phyloP scores from a whole-genome alignment of 2,797 vertebrate genomes.

The Serranus cabrilla region DNA sequence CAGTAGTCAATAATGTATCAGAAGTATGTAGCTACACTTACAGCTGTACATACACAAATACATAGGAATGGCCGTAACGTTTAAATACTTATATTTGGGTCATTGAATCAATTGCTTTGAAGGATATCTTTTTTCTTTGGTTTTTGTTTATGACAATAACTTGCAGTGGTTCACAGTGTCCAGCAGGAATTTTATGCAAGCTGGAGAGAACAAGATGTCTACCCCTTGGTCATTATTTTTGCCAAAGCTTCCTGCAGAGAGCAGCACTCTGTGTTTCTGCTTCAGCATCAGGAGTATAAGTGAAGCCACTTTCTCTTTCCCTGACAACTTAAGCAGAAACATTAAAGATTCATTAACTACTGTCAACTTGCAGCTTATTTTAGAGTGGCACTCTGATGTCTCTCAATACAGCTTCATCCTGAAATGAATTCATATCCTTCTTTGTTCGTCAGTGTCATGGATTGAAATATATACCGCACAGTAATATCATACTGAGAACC shows the following conservation, averaged over 20 bases:
- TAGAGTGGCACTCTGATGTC: conserved; percentile 61
- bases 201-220: conserved; percentile 62
- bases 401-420: conserved; percentile 46
- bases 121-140: too few relatives aligned
- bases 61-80: too few relatives aligned
- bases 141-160: too few relatives aligned
- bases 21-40: too few relatives aligned
- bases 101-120: too few relatives aligned
- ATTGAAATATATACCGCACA: conserved; percentile 27
- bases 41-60: too few relatives aligned
- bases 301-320: conserved; percentile 87
- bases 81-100: too few relatives aligned
- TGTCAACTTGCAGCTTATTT: conserved; percentile 68
- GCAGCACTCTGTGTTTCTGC: conserved; percentile 83
- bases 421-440: conserved; percentile 45
- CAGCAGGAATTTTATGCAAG: conserved; percentile 53
- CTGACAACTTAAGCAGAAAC: conserved; percentile 83
- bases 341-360: conserved; percentile 76
- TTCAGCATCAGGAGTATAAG: conserved; percentile 85
- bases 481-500: conserved; percentile 9
- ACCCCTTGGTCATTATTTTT: conserved; percentile 62
- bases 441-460: conserved; percentile 32
- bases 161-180: conserved; percentile 51
- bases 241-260: conserved; percentile 64
- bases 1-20: too few relatives aligned